Conservation (phyloP, 2,888 invertebrate genomes). For the Idaea aversata region DNA sequence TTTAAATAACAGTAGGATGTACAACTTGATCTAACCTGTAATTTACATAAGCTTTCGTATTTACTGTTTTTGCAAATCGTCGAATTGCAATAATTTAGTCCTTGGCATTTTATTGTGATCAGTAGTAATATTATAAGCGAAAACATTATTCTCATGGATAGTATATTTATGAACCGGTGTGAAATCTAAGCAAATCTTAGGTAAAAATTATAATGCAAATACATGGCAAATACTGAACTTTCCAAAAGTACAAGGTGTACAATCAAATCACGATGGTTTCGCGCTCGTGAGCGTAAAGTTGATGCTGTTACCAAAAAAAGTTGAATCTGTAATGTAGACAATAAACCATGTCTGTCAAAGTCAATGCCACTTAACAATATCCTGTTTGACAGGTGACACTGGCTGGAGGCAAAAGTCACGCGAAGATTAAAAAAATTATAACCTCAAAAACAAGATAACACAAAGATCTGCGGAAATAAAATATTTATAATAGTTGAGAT, state of each 20-base stretch:
- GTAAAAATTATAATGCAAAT: not conserved
- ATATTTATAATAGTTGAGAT: not conserved
- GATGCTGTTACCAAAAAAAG: too few species aligned
- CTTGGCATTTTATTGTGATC: conserved; percentile 24
- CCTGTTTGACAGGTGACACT: too few species aligned
- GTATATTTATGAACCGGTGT: not conserved
- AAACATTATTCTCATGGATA: not conserved
- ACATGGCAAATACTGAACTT: too few species aligned
- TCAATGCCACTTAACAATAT: too few species aligned
- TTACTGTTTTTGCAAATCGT: conserved; percentile 48
- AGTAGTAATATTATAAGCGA: conserved; percentile 6
- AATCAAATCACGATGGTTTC: not conserved
- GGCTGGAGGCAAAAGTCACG: too few species aligned
- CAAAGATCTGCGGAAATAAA: not conserved
- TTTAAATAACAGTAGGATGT: conserved; percentile 14
- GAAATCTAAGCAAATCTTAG: not conserved
- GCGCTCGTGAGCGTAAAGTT: not conserved
- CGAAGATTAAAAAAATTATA: not conserved
- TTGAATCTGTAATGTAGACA: too few species aligned
- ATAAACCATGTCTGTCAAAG: too few species aligned
- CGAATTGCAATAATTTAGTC: conserved; percentile 46
- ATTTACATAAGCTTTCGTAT: conserved; percentile 56
- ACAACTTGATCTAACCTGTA: conserved; percentile 38
- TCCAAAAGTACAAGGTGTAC: too few species aligned
- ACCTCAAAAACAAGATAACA: not conserved